Evolutionary conservation across 2,888 invertebrate genomes (phyloP).

Genomic region (Standfussiana lucernea): DNA sequence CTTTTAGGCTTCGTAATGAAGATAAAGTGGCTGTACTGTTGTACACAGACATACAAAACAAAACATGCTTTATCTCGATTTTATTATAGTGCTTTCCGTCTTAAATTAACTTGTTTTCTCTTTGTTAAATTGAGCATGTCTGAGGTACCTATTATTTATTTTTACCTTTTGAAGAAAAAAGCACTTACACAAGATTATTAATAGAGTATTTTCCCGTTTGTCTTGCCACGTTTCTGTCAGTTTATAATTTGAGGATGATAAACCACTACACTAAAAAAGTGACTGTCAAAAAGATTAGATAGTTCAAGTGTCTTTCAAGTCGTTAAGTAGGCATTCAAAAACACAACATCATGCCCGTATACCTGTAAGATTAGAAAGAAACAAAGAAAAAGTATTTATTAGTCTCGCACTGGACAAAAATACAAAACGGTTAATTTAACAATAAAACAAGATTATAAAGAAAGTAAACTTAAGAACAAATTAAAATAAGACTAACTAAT

Average conservation of each 20-base stretch:
- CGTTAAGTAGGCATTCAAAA: neutral
- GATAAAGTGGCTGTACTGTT: neutral
- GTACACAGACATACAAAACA: neutral
- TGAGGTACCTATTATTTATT: neutral
- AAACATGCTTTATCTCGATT: neutral
- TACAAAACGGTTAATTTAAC: too few species aligned
- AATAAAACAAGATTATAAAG: too few species aligned
- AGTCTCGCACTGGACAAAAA: too few species aligned
- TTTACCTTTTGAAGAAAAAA: neutral
- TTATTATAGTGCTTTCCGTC: neutral
- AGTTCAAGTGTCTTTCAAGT: neutral
- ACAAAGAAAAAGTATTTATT: too few species aligned
- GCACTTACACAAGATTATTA: neutral
- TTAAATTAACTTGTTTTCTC: neutral
- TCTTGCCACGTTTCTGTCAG: neutral
- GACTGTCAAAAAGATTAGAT: neutral
- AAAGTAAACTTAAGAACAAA: too few species aligned
- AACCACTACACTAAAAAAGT: neutral
- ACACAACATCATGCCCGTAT: neutral
- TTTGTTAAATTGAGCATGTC: constrained; percentile 3
- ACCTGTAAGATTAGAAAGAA: too few species aligned
- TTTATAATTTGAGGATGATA: neutral
- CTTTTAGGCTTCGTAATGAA: constrained; percentile 13
- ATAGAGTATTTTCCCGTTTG: neutral
- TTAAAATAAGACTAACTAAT: too few species aligned